Evolutionary conservation across 2,888 invertebrate genomes (phyloP), one percentile per base, ranked within the genome.

Genomic region (Opisthograptis luteolata): DNA sequence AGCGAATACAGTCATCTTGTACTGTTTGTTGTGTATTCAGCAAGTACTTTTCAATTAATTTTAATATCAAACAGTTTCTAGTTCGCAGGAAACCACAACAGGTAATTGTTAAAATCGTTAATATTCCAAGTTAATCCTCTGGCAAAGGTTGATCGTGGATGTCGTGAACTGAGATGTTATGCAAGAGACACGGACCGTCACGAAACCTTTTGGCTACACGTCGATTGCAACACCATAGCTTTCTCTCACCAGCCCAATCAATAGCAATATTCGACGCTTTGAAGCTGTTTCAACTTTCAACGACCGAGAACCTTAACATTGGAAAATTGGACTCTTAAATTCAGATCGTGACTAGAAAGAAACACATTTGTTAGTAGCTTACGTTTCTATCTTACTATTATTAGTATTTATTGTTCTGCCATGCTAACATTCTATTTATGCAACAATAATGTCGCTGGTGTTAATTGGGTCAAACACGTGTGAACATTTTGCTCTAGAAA

Each of bases 191-290:
- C 73, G 66, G 69, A 64, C 70, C 79, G 82, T 79, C 84, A 81
- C 83, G 82, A 82, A 83, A 82, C 83, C 82, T 84, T 81, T 81
- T 75, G 80, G 76, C 78, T 79, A 66, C 68, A 73, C 70, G 70
- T 67, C 70, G 69, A 55, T 68, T 70, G 62, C 53, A 77, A 82
- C 79, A 83, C 80, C 75, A 73, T 76, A 72, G 81, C 87, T 87
- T 86, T 87, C 87, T 84, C 84, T 75, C 63, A 62, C 70, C 68
- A 64, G 67, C 65, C 44, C 39, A 35, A 44, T 66, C 64, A 63
- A 70, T 76, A 73, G 71, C 64, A 70, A 66, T 63, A 63, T 65
- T 71, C 70, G 62, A 36, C 22, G 47, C 37, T 39, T 17, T 37
- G 27, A 55, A 56, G 60, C 68, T 59, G 58, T 61, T 53, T 61